phyloP scores from a whole-genome alignment of 2,888 invertebrate genomes.

The Spicauda simplicius region DNA sequence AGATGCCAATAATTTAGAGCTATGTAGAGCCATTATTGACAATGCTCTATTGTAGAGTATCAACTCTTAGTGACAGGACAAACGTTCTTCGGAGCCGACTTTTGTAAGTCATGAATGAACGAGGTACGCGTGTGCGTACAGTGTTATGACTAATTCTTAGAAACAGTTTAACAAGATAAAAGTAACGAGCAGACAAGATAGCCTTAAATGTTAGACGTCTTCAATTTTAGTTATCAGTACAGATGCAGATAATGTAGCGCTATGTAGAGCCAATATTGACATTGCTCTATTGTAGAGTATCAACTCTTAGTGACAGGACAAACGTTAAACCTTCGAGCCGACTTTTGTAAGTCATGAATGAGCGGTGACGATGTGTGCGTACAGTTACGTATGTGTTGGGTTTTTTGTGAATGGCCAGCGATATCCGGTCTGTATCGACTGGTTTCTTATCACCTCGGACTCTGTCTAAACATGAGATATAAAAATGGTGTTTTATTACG shows the following conservation, averaged over 20 bases:
- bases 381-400: slow-evolving; percentile 48
- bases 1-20: too few species aligned
- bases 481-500: slow-evolving; percentile 82
- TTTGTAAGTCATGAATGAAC: slow-evolving; percentile 78
- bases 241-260: too few species aligned
- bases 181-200: too few species aligned
- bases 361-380: slow-evolving; percentile 53
- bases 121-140: slow-evolving; percentile 48
- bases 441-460: slow-evolving; percentile 81
- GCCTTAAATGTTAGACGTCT: too few species aligned
- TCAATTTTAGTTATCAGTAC: too few species aligned
- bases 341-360: slow-evolving; percentile 75
- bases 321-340: slow-evolving; percentile 2
- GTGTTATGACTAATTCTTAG: slow-evolving; percentile 20
- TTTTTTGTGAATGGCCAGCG: slow-evolving; percentile 83
- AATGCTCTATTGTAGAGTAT: slow-evolving; percentile 8
- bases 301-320: slow-evolving; percentile 26
- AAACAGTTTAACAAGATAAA: too few species aligned
- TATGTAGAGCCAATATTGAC: slow-evolving; percentile 13
- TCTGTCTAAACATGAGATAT: slow-evolving; percentile 82
- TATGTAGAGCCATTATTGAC: slow-evolving; percentile 14
- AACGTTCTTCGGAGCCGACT: slow-evolving; percentile 8
- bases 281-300: slow-evolving; percentile 9
- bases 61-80: slow-evolving; percentile 26
- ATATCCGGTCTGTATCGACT: slow-evolving; percentile 80